phyloP scores from a whole-genome alignment of 2,797 vertebrate genomes.

The Smutsia temminckii region DNA sequence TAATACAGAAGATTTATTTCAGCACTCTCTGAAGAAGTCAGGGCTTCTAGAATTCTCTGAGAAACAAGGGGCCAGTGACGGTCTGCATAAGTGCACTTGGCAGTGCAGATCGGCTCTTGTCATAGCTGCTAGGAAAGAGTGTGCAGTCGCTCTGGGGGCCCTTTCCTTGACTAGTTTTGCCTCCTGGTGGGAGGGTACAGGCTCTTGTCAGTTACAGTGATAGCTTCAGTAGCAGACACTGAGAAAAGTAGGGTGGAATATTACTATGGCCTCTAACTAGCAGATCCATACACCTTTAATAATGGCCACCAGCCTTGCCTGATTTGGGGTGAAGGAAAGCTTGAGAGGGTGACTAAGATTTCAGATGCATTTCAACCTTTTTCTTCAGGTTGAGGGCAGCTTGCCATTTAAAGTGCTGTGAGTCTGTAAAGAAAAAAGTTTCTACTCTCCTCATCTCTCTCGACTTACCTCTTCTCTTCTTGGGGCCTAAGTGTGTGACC shows the following conservation, averaged over 20 bases:
- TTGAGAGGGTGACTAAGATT: neutral
- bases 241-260: constrained; percentile 18
- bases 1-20: constrained; percentile 12
- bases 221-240: neutral
- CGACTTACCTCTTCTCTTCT: neutral
- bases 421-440: neutral
- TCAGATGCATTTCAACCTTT: neutral
- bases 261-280: constrained; percentile 17
- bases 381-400: constrained; percentile 9
- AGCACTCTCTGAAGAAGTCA: neutral
- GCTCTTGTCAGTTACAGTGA: constrained; percentile 52
- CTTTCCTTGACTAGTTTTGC: constrained; percentile 41
- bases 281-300: constrained; percentile 25
- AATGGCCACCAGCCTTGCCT: neutral
- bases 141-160: constrained; percentile 41
- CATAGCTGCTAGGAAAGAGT: constrained; percentile 41
- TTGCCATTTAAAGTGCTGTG: constrained; percentile 18
- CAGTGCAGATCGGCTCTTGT: constrained; percentile 64
- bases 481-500: neutral
- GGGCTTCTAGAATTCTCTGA: neutral
- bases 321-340: constrained; percentile 37
- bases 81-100: constrained; percentile 45
- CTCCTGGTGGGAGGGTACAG: constrained; percentile 58
- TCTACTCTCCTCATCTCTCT: neutral
- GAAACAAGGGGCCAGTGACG: constrained; percentile 61